phyloP scores from a whole-genome alignment of 2,888 invertebrate genomes.

The Diloba caeruleocephala region DNA sequence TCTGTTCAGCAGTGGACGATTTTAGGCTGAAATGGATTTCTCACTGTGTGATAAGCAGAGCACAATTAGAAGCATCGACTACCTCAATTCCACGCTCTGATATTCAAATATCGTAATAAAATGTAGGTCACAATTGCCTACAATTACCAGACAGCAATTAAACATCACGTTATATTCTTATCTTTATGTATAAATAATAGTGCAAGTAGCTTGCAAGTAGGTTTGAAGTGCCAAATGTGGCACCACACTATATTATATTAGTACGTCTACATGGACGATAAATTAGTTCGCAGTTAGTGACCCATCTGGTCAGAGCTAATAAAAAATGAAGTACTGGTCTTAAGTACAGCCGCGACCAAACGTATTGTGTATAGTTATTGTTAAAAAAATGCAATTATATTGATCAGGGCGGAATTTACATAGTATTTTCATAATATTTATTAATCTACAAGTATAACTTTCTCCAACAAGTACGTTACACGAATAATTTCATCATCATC shows the following conservation, averaged over 20 bases:
- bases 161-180: conserved; percentile 6
- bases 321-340: conserved; percentile 60
- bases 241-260: conserved; percentile 29
- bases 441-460: too few relatives aligned
- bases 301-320: conserved; percentile 67
- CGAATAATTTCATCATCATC: too few relatives aligned
- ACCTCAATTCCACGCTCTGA: too few relatives aligned
- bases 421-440: too few relatives aligned
- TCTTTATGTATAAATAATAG: conserved; percentile 24
- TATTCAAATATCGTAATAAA: neutral
- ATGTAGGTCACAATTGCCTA: neutral
- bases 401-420: too few relatives aligned
- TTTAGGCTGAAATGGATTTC: too few relatives aligned
- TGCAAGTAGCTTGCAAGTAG: conserved; percentile 13
- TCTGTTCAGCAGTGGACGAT: too few relatives aligned
- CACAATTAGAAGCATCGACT: too few relatives aligned
- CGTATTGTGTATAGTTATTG: too few relatives aligned
- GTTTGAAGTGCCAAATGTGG: conserved; percentile 53
- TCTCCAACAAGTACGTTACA: too few relatives aligned
- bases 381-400: too few relatives aligned
- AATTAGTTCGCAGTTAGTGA: conserved; percentile 59
- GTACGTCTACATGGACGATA: conserved; percentile 46
- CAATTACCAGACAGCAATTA: conserved; percentile 3
- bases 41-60: too few relatives aligned
- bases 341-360: conserved; percentile 42